phyloP scores from a whole-genome alignment of 2,797 vertebrate genomes.

The Sarcophilus harrisii region DNA sequence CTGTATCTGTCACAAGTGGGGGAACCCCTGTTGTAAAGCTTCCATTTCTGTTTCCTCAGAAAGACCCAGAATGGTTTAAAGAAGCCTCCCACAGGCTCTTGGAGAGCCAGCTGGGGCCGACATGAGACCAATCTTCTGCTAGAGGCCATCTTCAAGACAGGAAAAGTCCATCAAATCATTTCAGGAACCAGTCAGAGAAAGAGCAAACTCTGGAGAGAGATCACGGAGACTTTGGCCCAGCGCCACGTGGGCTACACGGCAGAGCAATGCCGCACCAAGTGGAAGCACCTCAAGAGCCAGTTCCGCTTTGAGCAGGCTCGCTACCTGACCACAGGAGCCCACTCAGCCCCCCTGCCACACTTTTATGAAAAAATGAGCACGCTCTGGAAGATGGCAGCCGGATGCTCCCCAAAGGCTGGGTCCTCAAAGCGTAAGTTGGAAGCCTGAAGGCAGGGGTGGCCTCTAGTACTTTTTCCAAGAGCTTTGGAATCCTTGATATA shows the following conservation, averaged over 20 bases:
- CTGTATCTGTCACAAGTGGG: not conserved
- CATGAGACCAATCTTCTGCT: not conserved
- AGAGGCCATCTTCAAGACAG: not conserved
- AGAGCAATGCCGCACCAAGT: not conserved
- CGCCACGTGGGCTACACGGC: not conserved
- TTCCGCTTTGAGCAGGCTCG: not conserved
- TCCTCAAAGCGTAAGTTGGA: not conserved
- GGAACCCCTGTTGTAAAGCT: not conserved
- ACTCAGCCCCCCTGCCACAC: not conserved
- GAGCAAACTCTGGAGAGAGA: not conserved
- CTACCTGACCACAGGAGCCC: not conserved
- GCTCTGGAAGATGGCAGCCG: not conserved
- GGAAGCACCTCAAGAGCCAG: constrained; percentile 5
- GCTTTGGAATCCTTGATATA: not conserved
- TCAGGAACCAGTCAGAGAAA: not conserved
- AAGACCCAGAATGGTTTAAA: not conserved
- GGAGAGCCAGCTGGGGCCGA: not conserved
- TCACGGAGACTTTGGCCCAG: not conserved
- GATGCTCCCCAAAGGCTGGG: not conserved
- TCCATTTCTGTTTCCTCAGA: not conserved
- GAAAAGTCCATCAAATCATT: not conserved
- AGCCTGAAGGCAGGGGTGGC: no score
- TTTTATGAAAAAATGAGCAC: not conserved
- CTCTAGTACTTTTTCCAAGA: not conserved
- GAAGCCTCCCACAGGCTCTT: not conserved